Evolutionary conservation across 2,797 vertebrate genomes (phyloP).

Genomic region (Psittacula derbiana): DNA sequence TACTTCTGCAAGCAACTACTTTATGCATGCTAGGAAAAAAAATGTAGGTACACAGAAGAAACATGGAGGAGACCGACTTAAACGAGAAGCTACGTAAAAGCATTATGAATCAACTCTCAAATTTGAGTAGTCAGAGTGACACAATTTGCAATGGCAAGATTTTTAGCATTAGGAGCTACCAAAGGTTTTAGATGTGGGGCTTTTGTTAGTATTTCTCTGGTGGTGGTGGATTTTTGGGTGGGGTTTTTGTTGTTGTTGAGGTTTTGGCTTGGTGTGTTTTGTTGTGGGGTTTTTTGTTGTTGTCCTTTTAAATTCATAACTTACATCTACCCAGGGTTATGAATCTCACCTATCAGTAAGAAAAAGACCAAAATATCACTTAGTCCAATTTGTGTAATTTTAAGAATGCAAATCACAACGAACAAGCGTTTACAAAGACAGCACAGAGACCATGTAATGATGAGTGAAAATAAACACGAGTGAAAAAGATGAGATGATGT

Average conservation of each 20-base stretch:
- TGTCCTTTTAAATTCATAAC: background rate
- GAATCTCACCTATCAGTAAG: background rate
- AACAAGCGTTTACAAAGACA: slow-evolving; percentile 55
- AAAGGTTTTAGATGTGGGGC: background rate
- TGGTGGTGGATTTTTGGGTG: background rate
- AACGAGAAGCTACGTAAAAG: background rate
- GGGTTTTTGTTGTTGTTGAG: fast-evolving
- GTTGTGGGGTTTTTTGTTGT: background rate
- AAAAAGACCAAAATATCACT: background rate
- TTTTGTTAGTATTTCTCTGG: background rate
- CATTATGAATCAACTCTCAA: background rate
- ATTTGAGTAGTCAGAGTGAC: background rate
- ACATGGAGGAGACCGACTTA: background rate
- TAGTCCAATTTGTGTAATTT: background rate
- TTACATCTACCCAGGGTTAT: background rate
- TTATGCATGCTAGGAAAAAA: background rate
- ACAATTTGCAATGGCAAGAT: background rate
- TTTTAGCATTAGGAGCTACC: background rate
- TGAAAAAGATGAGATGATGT: slow-evolving; percentile 61
- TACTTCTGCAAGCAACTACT: background rate
- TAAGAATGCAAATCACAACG: slow-evolving; percentile 28
- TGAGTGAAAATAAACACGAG: slow-evolving; percentile 41
- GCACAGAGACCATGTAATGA: slow-evolving; percentile 53
- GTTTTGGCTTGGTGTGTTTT: background rate
- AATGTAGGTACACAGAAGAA: background rate